Conservation (phyloP, 2,888 invertebrate genomes). For the Alentia gelatinosa region DNA sequence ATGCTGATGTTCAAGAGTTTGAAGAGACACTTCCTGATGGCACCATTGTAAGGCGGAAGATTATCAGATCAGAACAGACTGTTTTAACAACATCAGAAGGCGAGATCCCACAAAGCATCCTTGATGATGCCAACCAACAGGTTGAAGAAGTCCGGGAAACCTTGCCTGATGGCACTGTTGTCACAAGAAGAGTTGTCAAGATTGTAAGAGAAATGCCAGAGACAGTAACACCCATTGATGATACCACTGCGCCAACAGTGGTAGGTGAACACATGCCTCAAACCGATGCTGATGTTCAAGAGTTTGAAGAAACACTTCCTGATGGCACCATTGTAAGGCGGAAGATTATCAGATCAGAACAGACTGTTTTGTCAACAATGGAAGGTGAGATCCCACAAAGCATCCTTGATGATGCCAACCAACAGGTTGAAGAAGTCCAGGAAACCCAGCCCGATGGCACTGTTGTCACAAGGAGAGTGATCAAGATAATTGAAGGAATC, state of each 20-base stretch:
- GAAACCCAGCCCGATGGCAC: slow-evolving; percentile 73
- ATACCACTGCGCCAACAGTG: not conserved
- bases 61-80: not conserved
- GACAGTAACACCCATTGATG: no score
- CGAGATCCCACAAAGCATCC: not conserved
- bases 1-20: no score
- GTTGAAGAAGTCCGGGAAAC: slow-evolving; percentile 65
- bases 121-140: not conserved
- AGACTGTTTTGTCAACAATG: slow-evolving; percentile 61
- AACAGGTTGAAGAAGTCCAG: slow-evolving; percentile 62
- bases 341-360: slow-evolving; percentile 67
- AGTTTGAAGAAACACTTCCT: slow-evolving; percentile 62
- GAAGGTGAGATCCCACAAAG: slow-evolving; percentile 15
- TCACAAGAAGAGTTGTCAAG: slow-evolving; percentile 56
- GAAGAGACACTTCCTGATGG: slow-evolving; percentile 73
- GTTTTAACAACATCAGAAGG: not conserved
- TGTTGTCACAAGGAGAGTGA: slow-evolving; percentile 65
- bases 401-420: slow-evolving; percentile 57
- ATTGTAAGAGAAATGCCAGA: no score
- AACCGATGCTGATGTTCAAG: slow-evolving; percentile 41
- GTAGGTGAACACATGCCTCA: slow-evolving; percentile 63
- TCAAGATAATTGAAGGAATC: not conserved
- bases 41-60: slow-evolving; percentile 64
- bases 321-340: slow-evolving; percentile 72
- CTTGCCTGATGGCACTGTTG: slow-evolving; percentile 71